These are phyloP conservation scores for Tarsius wallacei DNA, from an alignment of 2,797 vertebrate genomes.

Conservation along the genomic window DNA sequence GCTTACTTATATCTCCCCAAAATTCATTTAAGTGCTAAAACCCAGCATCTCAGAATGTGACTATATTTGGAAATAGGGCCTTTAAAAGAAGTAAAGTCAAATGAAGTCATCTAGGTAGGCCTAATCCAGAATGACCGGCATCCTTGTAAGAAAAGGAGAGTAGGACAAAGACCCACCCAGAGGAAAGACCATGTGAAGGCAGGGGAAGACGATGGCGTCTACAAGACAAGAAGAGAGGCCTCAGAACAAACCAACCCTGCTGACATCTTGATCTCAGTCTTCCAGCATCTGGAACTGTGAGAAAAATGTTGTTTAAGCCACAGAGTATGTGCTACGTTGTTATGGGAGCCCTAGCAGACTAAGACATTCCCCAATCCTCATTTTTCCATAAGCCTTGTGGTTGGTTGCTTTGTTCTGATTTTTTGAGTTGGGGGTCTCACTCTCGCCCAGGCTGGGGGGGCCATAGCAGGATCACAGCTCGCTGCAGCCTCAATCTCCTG, in stretches of 20 bases:
- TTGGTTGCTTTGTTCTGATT: too few species aligned
- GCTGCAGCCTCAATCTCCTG: too few species aligned
- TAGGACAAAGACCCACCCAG: neutral
- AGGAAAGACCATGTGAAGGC: neutral
- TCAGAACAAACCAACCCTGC: neutral
- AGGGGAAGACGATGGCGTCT: too few species aligned
- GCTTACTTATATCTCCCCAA: neutral
- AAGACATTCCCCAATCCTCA: neutral
- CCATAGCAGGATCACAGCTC: too few species aligned
- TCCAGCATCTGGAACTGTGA: neutral
- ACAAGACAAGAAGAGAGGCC: neutral
- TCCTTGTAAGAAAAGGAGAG: neutral
- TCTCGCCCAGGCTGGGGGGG: too few species aligned
- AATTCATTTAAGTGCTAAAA: neutral
- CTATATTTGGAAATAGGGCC: neutral
- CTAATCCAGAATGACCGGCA: neutral
- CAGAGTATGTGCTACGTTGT: neutral
- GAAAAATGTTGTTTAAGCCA: neutral
- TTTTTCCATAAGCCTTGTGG: neutral
- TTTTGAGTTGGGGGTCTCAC: too few species aligned
- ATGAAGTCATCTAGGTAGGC: neutral
- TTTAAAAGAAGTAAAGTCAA: neutral
- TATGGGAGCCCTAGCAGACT: neutral
- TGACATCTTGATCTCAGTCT: neutral
- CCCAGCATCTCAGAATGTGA: neutral